phyloP scores from a whole-genome alignment of 2,113 vertebrate genomes.

The Hassar affinis region DNA sequence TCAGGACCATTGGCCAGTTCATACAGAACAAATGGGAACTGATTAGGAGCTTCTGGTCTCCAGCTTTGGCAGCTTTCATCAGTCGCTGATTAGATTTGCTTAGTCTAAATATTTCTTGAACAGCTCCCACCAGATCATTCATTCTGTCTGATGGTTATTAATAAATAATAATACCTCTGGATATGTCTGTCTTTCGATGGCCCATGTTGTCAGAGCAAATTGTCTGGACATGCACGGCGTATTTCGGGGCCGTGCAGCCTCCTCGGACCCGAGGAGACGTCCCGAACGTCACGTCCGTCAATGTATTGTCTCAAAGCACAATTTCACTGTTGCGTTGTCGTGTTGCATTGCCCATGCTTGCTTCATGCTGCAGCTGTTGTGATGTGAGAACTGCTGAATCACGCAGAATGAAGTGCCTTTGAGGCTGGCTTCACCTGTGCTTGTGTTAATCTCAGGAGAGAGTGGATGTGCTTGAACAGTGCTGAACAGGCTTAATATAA shows the following conservation, averaged over 20 bases:
- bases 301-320: neutral
- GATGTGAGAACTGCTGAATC: slow-evolving; percentile 12
- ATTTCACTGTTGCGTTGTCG: neutral
- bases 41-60: neutral
- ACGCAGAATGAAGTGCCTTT: neutral
- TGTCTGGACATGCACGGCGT: neutral
- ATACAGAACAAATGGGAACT: slow-evolving; percentile 4
- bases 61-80: neutral
- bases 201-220: neutral
- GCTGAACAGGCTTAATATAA: neutral
- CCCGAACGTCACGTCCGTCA: neutral
- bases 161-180: neutral
- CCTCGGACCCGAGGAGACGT: neutral
- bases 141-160: neutral
- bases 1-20: neutral
- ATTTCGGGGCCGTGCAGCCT: neutral
- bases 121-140: neutral
- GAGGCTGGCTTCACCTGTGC: neutral
- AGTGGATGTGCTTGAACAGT: neutral
- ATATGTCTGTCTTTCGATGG: neutral
- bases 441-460: neutral
- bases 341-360: neutral
- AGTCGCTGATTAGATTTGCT: neutral
- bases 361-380: neutral
- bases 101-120: neutral